phyloP scores from a whole-genome alignment of 1,140 invertebrate species.

The Metopolophium dirhodum region DNA sequence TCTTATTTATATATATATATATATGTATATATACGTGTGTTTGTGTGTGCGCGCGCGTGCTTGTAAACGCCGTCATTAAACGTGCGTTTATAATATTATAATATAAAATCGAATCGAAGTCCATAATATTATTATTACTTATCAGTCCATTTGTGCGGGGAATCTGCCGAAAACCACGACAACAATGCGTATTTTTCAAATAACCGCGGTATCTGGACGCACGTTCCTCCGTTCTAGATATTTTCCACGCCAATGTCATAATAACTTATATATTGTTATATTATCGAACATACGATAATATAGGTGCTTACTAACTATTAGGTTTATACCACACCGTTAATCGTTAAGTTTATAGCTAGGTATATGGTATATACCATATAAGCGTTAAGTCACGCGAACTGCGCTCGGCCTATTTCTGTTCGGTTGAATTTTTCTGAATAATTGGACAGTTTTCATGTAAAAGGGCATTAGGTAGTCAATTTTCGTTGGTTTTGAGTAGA shows the following conservation, averaged over 20 bases:
- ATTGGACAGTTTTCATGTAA: no score
- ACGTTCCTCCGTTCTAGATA: no score
- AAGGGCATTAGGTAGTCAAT: no score
- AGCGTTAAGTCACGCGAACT: background rate
- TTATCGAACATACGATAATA: no score
- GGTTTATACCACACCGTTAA: no score
- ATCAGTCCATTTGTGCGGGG: background rate
- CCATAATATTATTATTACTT: background rate
- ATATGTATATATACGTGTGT: background rate
- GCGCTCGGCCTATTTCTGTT: background rate
- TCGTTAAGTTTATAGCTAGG: no score
- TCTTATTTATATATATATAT: background rate
- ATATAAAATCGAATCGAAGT: background rate
- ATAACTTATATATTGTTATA: no score
- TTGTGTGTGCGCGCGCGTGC: background rate
- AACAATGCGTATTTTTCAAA: background rate
- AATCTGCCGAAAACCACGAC: background rate
- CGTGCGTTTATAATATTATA: background rate
- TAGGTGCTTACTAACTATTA: no score
- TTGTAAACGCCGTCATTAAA: background rate
- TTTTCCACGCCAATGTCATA: no score
- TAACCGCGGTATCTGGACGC: background rate
- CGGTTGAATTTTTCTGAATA: background rate
- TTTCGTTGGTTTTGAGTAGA: no score
- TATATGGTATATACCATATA: no score